A percentile compares a stretch with the other conserved stretches of the same genome.
Conservation (phyloP, 2,888 invertebrate species). For the Sarcophaga caerulescens region DNA sequence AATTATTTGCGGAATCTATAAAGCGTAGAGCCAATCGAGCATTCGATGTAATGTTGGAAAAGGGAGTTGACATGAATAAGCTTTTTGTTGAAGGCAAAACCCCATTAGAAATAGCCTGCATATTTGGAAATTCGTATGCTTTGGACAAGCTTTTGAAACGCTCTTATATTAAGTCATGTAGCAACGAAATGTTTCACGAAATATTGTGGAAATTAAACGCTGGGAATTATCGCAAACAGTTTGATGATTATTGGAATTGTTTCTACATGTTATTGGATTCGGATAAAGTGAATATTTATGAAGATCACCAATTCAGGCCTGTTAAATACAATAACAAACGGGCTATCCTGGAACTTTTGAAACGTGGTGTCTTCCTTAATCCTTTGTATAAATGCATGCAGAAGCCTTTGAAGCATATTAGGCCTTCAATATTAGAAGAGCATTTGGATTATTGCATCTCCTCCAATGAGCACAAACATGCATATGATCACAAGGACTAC, state of each 20-base stretch:
- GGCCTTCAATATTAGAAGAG: conserved; percentile 85
- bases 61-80: conserved; percentile 82
- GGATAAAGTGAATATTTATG: conserved; percentile 83
- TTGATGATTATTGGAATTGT: conserved; percentile 84
- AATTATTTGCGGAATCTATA: conserved; percentile 79
- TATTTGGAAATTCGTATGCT: conserved; percentile 82
- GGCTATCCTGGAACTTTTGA: conserved; percentile 84
- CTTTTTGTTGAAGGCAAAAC: conserved; percentile 72
- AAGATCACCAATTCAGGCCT: too few species aligned
- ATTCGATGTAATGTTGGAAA: conserved; percentile 82
- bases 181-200: conserved; percentile 83
- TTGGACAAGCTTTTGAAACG: conserved; percentile 78
- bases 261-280: conserved; percentile 84
- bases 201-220: conserved; percentile 82
- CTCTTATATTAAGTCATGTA: conserved; percentile 81
- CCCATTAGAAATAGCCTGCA: conserved; percentile 85
- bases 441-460: conserved; percentile 88
- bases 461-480: conserved; percentile 82
- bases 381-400: too few species aligned
- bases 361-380: too few species aligned
- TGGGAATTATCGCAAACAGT: conserved; percentile 80
- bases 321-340: conserved; percentile 86
- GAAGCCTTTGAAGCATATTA: conserved; percentile 87
- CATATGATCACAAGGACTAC: conserved; percentile 85
- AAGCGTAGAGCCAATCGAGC: conserved; percentile 83